Conservation (phyloP, 2,797 vertebrate species). For the Xenentodon cancila region DNA sequence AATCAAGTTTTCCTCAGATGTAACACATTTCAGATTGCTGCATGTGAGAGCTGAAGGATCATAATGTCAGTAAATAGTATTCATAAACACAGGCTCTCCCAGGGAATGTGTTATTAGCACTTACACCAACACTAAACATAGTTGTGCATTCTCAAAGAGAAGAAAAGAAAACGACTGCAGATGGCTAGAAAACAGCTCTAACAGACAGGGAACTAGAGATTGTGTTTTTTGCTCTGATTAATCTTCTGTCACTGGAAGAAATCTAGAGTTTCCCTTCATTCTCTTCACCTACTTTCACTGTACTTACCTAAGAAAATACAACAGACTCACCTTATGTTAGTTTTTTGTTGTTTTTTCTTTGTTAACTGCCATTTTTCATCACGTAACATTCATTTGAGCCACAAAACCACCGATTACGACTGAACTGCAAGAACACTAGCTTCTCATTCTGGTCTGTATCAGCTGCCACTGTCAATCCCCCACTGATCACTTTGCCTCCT, state of each 20-base stretch:
- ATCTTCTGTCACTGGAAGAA: slow-evolving; percentile 43
- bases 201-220: slow-evolving; percentile 39
- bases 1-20: slow-evolving; percentile 50
- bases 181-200: slow-evolving; percentile 38
- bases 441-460: slow-evolving; percentile 48
- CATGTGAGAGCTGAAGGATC: slow-evolving; percentile 55
- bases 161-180: slow-evolving; percentile 44
- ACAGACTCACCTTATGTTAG: slow-evolving; percentile 53
- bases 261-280: slow-evolving; percentile 3
- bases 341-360: slow-evolving; percentile 6
- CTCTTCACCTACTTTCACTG: slow-evolving; percentile 31
- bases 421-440: slow-evolving; percentile 71
- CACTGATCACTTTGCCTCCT: slow-evolving; percentile 27
- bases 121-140: slow-evolving; percentile 26
- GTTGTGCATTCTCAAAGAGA: slow-evolving; percentile 26
- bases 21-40: slow-evolving; percentile 44
- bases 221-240: slow-evolving; percentile 65
- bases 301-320: slow-evolving; percentile 66
- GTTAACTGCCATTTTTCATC: slow-evolving; percentile 39
- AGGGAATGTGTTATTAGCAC: slow-evolving; percentile 48
- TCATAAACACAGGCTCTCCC: slow-evolving; percentile 62
- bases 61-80: slow-evolving; percentile 70
- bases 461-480: slow-evolving; percentile 18
- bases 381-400: slow-evolving; percentile 56
- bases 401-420: slow-evolving; percentile 55